These are phyloP conservation scores for Telenomus remus DNA, from an alignment of 1,140 invertebrate genomes.

Conservation along the genomic window DNA sequence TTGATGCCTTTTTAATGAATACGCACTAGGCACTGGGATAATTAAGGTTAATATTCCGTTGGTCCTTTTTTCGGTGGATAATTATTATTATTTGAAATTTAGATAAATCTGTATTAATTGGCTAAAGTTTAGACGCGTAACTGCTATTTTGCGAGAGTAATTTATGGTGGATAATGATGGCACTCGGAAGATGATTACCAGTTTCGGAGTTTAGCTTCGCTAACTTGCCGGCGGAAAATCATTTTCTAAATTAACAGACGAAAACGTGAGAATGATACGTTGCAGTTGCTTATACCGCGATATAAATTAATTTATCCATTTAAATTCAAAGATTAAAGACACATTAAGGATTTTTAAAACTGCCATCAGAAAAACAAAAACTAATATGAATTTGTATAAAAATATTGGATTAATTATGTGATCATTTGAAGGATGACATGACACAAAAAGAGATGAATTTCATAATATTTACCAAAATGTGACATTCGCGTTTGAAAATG, in stretches of 20 bases:
- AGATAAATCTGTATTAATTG: constrained; percentile 45
- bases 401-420: no score
- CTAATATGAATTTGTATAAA: no score
- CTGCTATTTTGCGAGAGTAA: constrained; percentile 46
- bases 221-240: constrained; percentile 33
- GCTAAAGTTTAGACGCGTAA: constrained; percentile 41
- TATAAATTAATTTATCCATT: neutral
- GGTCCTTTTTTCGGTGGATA: constrained; percentile 20
- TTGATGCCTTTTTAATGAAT: constrained; percentile 14
- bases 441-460: no score
- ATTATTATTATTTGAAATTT: constrained; percentile 20
- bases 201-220: constrained; percentile 16
- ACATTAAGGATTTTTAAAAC: no score
- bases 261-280: constrained; percentile 13
- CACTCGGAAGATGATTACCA: constrained; percentile 36
- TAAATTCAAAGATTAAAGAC: neutral
- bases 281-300: neutral
- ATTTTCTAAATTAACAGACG: constrained; percentile 31
- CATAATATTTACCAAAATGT: no score
- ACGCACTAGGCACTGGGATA: neutral
- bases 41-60: constrained; percentile 13
- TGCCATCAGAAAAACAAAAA: no score
- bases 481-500: no score
- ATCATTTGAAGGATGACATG: no score
- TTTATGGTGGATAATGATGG: constrained; percentile 37